Percentiles rank a stretch among this genome's conserved stretches.
Conservation (phyloP, 2,797 vertebrate genomes). For the Cryptoprocta ferox region DNA sequence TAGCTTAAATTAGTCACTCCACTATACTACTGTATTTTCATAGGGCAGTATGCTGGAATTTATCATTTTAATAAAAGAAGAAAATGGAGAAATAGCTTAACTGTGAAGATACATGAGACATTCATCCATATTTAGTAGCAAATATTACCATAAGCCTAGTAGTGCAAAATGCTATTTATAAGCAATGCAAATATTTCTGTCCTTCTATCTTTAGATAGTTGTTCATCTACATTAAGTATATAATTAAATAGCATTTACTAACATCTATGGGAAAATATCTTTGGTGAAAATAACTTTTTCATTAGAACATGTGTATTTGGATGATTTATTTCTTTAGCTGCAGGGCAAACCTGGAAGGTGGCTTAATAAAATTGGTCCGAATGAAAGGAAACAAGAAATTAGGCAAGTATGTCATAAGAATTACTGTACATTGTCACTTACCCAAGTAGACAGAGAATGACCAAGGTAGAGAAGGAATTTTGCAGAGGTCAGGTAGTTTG, state of each 20-base stretch:
- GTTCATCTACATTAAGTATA: neutral
- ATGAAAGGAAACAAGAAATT: constrained; percentile 44
- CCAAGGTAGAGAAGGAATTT: constrained; percentile 98
- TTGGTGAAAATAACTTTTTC: neutral
- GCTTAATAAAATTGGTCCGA: neutral
- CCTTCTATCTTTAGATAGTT: neutral
- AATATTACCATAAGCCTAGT: neutral
- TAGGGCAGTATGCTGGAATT: neutral
- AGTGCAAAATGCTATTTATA: neutral
- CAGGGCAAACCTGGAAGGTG: neutral
- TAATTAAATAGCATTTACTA: constrained; percentile 44
- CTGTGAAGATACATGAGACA: neutral
- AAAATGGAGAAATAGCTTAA: constrained; percentile 7
- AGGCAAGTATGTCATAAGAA: neutral
- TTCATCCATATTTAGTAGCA: neutral
- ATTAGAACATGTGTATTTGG: neutral
- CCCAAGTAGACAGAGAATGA: constrained; percentile 97
- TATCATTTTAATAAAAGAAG: constrained; percentile 25
- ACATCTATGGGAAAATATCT: neutral
- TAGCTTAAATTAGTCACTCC: neutral
- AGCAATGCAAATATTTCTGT: neutral
- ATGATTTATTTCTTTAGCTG: neutral
- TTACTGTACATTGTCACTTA: constrained; percentile 86
- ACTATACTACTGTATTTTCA: neutral
- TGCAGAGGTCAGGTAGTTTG: constrained; percentile 91